A percentile compares a stretch with the other conserved stretches of the same genome.
Conservation (phyloP, 2,797 vertebrate species). For the Fistularia commersonii region DNA sequence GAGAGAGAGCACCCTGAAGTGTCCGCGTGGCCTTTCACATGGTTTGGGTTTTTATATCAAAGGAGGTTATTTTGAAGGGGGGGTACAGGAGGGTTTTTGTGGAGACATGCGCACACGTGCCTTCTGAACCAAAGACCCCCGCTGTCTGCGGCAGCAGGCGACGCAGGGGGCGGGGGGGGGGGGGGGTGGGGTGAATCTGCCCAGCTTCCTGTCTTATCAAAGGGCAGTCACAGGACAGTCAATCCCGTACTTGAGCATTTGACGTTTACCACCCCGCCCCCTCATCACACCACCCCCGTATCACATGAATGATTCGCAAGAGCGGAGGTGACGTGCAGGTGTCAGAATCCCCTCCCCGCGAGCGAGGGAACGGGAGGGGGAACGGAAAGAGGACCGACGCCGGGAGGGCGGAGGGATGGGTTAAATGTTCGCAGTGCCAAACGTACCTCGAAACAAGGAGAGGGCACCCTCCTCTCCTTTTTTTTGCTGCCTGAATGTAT, state of each 20-base stretch:
- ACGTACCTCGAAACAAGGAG: slow-evolving; percentile 67
- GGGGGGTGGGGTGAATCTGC: slow-evolving; percentile 18
- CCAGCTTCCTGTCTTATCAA: slow-evolving; percentile 18
- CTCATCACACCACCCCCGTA: slow-evolving; percentile 1
- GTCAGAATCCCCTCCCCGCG: slow-evolving; percentile 22
- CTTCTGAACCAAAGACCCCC: slow-evolving; percentile 73
- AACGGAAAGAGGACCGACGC: slow-evolving; percentile 4
- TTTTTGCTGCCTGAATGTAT: slow-evolving; percentile 74
- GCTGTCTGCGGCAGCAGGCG: slow-evolving; percentile 33
- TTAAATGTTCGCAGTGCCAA: slow-evolving; percentile 67
- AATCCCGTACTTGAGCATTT: slow-evolving; percentile 9
- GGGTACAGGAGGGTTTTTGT: slow-evolving; percentile 32
- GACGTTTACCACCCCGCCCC: slow-evolving; percentile 21
- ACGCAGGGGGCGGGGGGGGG: not conserved
- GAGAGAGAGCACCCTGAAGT: slow-evolving; percentile 8
- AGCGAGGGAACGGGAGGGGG: slow-evolving; percentile 4
- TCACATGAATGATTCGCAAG: slow-evolving; percentile 12
- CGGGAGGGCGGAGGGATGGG: slow-evolving; percentile 19
- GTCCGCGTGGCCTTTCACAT: slow-evolving; percentile 34
- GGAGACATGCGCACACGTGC: slow-evolving; percentile 63
- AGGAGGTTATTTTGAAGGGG: slow-evolving; percentile 38
- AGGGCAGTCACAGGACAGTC: slow-evolving; percentile 3
- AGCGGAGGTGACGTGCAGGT: slow-evolving; percentile 7
- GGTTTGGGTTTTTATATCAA: slow-evolving; percentile 43
- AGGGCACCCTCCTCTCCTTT: slow-evolving; percentile 35